These are phyloP conservation scores for Bombus waltoni DNA, from an alignment of 1,140 invertebrate species.

Conservation along the genomic window DNA sequence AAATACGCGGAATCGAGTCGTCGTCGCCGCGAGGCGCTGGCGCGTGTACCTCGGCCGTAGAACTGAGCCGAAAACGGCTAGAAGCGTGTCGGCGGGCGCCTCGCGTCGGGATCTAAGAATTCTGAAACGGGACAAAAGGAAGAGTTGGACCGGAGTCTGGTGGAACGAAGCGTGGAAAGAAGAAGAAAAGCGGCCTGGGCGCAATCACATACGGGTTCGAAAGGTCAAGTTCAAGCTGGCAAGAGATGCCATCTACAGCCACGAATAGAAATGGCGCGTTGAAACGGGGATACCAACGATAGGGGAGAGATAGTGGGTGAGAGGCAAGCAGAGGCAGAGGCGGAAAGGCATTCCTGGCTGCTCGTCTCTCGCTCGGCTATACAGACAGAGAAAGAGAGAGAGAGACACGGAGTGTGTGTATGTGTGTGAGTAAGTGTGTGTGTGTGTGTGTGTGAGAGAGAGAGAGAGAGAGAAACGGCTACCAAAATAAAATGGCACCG, in stretches of 20 bases:
- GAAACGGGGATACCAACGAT: slow-evolving; percentile 35
- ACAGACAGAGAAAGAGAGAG: neutral
- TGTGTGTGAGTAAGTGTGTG: no score
- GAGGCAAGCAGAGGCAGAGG: slow-evolving; percentile 14
- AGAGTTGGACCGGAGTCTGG: neutral
- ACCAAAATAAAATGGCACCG: slow-evolving; percentile 69
- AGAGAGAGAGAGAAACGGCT: slow-evolving; percentile 7
- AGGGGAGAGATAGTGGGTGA: slow-evolving; percentile 44
- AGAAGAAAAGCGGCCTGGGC: slow-evolving; percentile 52
- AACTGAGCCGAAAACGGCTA: neutral
- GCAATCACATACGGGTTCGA: slow-evolving; percentile 61
- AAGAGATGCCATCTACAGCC: slow-evolving; percentile 57
- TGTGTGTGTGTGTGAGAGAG: no score
- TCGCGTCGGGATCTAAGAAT: neutral
- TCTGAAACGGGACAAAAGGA: slow-evolving; percentile 5
- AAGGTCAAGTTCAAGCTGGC: slow-evolving; percentile 70
- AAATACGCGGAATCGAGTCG: no score
- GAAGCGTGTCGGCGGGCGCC: neutral
- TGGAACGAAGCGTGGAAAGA: slow-evolving; percentile 18
- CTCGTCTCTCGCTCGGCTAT: slow-evolving; percentile 19
- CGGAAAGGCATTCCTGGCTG: slow-evolving; percentile 25
- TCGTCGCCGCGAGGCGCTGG: no score
- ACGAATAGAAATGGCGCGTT: slow-evolving; percentile 49
- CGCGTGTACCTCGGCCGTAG: no score
- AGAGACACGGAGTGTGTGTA: neutral